Base-by-base conservation (phyloP, 2,113 vertebrate genomes). In the Anas platyrhynchos region DNA sequence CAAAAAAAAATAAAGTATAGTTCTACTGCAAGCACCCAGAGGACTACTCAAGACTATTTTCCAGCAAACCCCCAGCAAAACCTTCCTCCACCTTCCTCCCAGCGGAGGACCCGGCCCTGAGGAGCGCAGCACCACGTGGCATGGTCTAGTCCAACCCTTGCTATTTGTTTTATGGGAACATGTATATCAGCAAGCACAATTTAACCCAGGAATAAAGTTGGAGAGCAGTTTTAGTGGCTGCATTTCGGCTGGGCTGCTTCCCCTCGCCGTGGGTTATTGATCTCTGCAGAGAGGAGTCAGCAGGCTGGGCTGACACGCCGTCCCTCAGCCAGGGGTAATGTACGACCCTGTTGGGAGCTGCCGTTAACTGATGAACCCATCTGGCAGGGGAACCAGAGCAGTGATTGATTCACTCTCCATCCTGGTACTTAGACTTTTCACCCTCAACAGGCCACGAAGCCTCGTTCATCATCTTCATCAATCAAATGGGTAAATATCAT, bases 321-420 rank as follows among this genome's bases (percentile, higher is more conserved):
- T 86, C 84, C 97, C 97, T 96, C 95, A 96, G 96, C 90, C 88
- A 76, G 91, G 93, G 92, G 95, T 93, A 96, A 98, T 97, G 96
- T 92, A 97, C 79, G 65, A 96, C 79, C 36, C 97, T 95, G 89
- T 78, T 94, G 95, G 94, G 94, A 97, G 25, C 80, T 6, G 15
- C 93, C 66, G 96, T 91, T 97, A 98, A 97, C 96, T 97, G 97
- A 98, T 98, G 97, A 97, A 97, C 95, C 97, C 96, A 89, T 93
- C 96, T 87, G 86, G 86, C 96, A 58, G 92, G 56, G 92, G 77
- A 97, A 82, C 16, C 15, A 56, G 67, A 88, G 80, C 44, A 79
- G 44, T 98, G 98, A 98, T 97, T 97, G 98, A 98, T 98, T 97
- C 68, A 97, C 96, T 97, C 75, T 22, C 81, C 16, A 17, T 95